These are phyloP conservation scores for Vulpes ferrilata DNA, from an alignment of 2,113 vertebrate species.

Conservation along the genomic window DNA sequence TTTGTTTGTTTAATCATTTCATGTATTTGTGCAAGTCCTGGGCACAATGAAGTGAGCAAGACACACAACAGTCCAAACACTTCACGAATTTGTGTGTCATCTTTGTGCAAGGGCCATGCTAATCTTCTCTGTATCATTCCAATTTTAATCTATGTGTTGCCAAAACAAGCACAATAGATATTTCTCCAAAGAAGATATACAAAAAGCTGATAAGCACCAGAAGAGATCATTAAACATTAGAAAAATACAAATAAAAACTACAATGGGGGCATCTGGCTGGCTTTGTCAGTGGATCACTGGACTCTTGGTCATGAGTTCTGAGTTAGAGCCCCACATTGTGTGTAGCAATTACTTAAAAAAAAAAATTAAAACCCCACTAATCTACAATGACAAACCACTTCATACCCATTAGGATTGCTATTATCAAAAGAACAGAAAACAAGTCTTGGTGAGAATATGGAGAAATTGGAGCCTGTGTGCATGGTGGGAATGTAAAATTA, in stretches of 20 bases:
- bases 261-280: neutral
- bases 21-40: neutral
- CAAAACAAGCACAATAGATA: neutral
- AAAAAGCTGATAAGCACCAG: neutral
- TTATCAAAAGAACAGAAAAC: neutral
- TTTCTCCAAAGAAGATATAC: constrained; percentile 15
- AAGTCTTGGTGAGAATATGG: neutral
- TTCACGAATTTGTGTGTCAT: neutral
- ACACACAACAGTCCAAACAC: neutral
- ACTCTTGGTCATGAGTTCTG: neutral
- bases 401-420: neutral
- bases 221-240: neutral
- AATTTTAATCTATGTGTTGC: neutral
- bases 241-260: constrained; percentile 52
- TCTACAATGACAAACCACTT: neutral
- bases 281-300: neutral
- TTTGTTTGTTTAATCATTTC: constrained; percentile 10
- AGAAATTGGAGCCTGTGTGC: neutral
- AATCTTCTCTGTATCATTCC: neutral
- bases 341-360: neutral
- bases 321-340: neutral
- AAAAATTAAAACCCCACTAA: neutral
- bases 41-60: neutral
- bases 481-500: constrained; percentile 22
- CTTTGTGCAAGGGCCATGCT: neutral